These are phyloP conservation scores for Philantomba maxwellii DNA, from an alignment of 2,113 vertebrate species.

Conservation along the genomic window DNA sequence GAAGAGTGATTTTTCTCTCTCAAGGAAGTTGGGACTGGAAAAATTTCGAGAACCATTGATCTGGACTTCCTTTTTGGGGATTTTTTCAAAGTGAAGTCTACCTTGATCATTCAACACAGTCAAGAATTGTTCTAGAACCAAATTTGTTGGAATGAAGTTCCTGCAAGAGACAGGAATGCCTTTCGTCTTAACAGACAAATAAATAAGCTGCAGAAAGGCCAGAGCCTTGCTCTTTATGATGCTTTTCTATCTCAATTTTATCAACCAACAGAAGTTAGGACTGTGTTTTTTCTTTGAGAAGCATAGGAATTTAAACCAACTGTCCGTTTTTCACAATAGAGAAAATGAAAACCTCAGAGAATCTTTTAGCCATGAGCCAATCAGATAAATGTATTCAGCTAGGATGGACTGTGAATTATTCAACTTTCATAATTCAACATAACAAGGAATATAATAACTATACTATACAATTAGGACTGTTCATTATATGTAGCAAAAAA, in stretches of 20 bases:
- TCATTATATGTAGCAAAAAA: not conserved
- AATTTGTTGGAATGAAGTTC: conserved; percentile 1
- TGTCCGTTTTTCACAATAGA: not conserved
- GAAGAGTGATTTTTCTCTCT: not conserved
- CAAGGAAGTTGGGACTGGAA: not conserved
- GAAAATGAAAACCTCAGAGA: conserved; percentile 17
- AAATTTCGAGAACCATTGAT: not conserved
- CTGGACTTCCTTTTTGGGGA: not conserved
- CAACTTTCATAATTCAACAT: conserved; percentile 37
- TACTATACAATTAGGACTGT: not conserved
- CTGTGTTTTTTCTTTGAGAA: not conserved
- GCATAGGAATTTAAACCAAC: not conserved
- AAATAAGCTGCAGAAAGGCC: not conserved
- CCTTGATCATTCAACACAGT: not conserved
- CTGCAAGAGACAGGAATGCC: not conserved
- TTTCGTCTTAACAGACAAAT: not conserved
- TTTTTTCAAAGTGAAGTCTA: not conserved
- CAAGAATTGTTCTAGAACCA: conserved; percentile 21
- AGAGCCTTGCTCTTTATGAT: not conserved
- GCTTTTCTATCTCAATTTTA: not conserved
- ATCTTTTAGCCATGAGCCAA: conserved; percentile 16
- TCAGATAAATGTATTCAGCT: conserved; percentile 40
- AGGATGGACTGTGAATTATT: conserved; percentile 23
- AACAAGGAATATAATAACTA: conserved; percentile 2
- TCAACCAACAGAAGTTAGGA: not conserved